Evolutionary conservation across 2,113 vertebrate species (phyloP), one percentile per base, ranked within the genome.

Genomic region (Vidua chalybeata): DNA sequence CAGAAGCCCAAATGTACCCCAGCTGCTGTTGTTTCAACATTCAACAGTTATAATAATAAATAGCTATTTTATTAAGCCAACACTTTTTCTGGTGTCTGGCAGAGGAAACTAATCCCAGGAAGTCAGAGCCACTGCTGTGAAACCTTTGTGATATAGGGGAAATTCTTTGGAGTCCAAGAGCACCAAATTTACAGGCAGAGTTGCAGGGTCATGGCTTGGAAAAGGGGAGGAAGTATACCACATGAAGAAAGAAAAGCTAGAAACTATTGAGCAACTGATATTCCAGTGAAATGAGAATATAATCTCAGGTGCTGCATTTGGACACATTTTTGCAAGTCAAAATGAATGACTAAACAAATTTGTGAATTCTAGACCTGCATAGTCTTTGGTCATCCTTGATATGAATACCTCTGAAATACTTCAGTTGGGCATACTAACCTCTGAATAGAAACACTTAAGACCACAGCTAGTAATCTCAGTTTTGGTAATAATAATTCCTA

Each of bases 21-120:
- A 88, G 62, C 55, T 96, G 35, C 82, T 93, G 9, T 35, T 83
- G 63, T 80, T 94, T 92, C 72, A 80, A 33, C 30, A 58, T 27
- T 43, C n/a, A 88, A 69, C 58, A 35, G 20, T 75, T 91, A 16
- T 0, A 81, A 19, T 78, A 79, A 64, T 58, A 73, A 94, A 58
- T 49, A n/a, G 43, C 15, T 15, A 4, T 66, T 92, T 84, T 76
- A 62, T 78, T 91, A 61, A 35, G 18, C 39, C 12, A 51, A 4
- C n/a, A 24, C 13, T 63, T 89, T 31, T 23, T 56, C 41, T 81
- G 63, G 23, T 56, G 41, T 67, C 55, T 83, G 37, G 28, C 3
- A 2, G 7, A 74, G 33, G 35, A 74, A n/a, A 43, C 0, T 0
- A 62, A 80, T 74, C 27, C 12, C 2, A 4, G 48, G 20, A 26